phyloP scores from a whole-genome alignment of 2,113 vertebrate species.

The Poecile atricapillus region DNA sequence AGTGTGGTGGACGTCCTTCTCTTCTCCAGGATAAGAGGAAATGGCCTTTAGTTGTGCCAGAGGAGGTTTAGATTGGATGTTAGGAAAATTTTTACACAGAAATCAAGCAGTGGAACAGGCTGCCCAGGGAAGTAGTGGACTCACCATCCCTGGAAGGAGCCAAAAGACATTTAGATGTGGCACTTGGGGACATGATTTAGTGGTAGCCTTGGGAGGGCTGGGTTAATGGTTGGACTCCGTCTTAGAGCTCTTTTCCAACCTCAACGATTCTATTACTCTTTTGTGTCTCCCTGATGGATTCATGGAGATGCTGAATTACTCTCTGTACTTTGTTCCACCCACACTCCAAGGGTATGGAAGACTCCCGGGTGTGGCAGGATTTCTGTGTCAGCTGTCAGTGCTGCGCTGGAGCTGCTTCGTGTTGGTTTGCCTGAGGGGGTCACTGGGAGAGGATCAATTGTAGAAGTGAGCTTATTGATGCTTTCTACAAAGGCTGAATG shows the following conservation, averaged over 20 bases:
- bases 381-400: neutral
- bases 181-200: neutral
- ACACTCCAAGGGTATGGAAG: neutral
- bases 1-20: neutral
- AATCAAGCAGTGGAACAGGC: neutral
- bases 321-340: neutral
- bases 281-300: neutral
- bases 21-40: neutral
- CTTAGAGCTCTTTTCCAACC: neutral
- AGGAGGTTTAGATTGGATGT: neutral
- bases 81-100: neutral
- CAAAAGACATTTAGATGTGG: neutral
- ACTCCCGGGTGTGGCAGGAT: neutral
- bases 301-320: neutral
- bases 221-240: fast-evolving
- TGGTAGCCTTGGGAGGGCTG: neutral
- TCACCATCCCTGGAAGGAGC: neutral
- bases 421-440: neutral
- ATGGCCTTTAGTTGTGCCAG: neutral
- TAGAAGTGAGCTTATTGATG: neutral
- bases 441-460: neutral
- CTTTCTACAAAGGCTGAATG: neutral
- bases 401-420: neutral
- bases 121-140: neutral
- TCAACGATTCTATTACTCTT: neutral